Evolutionary conservation across 2,888 invertebrate species (phyloP), one percentile per base, ranked within the genome.

Genomic region (Rotaria socialis): DNA sequence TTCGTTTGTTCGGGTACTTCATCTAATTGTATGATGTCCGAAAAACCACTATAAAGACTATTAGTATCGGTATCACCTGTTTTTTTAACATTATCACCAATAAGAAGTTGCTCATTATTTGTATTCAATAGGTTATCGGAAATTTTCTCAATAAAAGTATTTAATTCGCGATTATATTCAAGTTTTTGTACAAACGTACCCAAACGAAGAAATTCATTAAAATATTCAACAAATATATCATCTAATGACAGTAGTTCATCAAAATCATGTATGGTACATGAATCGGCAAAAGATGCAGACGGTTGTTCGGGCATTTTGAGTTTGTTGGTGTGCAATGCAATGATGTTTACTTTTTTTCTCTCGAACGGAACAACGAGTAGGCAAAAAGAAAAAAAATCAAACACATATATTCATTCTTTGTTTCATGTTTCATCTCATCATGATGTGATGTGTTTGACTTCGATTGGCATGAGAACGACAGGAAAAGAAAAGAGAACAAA

Each of bases 191-290:
- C 24, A 47, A 80, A 80, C 2, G 47, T 47, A n/a, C 47, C 47
- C 3, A 10, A 47, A n/a, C 47, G 43, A 47, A 91, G 89, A 87
- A 91, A 91, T 47, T 90, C 90, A 87, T 91, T 91, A 89, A 91
- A 91, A 88, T 90, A 91, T 86, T 91, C 91, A 86, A 91, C 88
- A 88, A 91, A 91, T 27, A 91, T 88, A 88, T 91, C 91, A 89
- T 91, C 91, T 87, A 90, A 91, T 50, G 91, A 89, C 85, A 91
- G 88, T 19, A 91, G 88, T 87, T 91, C 91, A 88, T 91, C 91
- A 47, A 91, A 88, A 87, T 91, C 91, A 86, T 91, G 91, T 27
- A 90, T 90, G 10, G 89, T 90, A 47, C 43, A 80, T 47, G 80
- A 43, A 47, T 80, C 80, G 5, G 67, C 27, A 67, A 41, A 35